Base-by-base conservation (phyloP, 2,888 invertebrate species). In the Pogonocherus hispidulus region DNA sequence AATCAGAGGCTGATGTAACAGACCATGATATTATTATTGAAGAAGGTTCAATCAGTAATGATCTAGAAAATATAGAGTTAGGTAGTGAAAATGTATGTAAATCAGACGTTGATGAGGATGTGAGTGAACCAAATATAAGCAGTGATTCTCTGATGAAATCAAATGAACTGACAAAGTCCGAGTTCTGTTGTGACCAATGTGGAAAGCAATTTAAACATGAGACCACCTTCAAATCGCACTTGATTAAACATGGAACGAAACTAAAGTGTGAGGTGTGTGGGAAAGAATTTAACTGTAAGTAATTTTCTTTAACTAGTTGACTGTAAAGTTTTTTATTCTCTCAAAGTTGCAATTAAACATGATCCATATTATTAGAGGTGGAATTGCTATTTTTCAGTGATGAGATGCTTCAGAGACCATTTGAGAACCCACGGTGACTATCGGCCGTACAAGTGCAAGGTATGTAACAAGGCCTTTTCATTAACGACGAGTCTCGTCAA, bases 211-310 rank as follows among this genome's bases (percentile, higher is more conserved):
- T 84, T 72, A 76, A 73, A 52, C 76, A 75, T 37, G 77, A 80
- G 55, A 76, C 76, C 64, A 76, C 76, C 27, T 76, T 81, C 18
- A 78, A 77, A 63, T 74, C 76, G 19, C 85, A 84, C 73, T 72
- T 78, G 47, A 32, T 80, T 3, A 83, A 81, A 68, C 83, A 84
- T 75, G 79, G 81, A 3, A 78, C 77, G 49, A 78, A 76, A 63
- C 56, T 80, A 44, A 75, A 76, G 27, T 85, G 84, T 77, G 79
- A 78, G 71, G 71, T 83, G n/a, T 85, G 85, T 69, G 69, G 69
- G 5, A 73, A 79, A 73, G 77, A 81, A 73, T 84, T 84, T 73
- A 72, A 66, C 51, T 75, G 84, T 84, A 81, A 78, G 81, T 77
- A 18, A 23, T 22, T 22, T 3, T 9, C n/a, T n/a, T n/a, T n/a